Base-by-base conservation (phyloP, 2,888 invertebrate genomes). In the Penaeus monodon region DNA sequence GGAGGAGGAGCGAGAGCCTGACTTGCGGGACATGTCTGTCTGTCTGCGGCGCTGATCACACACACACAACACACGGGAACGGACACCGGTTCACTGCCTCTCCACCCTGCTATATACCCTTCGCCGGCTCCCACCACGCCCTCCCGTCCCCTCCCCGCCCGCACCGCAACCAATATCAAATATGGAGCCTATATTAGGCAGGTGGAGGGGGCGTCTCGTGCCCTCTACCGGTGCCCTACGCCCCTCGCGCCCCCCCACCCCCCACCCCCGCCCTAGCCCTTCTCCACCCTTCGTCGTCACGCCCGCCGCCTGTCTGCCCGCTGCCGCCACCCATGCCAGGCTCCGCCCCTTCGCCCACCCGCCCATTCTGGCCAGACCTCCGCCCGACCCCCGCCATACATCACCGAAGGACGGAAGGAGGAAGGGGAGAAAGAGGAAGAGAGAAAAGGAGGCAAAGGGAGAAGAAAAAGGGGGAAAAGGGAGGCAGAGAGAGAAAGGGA, bases 1-100 rank as follows among this genome's bases (percentile, higher is more conserved):
- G 64, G 87, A 87, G 73, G 87, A 87, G 27, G 87, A 87, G n/a
- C 87, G 83, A 29, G 87, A 87, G 44, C 87, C 87, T 57, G 87
- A 87, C 68, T 87, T 87, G 79, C 87, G 83, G 20, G 87, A 87
- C 87, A 87, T 87, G 83, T 44, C 70, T 81, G 24, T 27, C 44
- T 77, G 57, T 77, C 77, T 77, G 76, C 29, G 65, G 29, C 24
- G 64, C 49, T 77, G 24, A 44, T 77, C 22, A 33, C 44, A 20
- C 76, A 29, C 24, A 29, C n/a, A 38, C 29, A 24, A 20, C 17
- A 64, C 33, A 27, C 76, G n/a, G 63, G 77, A 64, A 29, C 64
- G 84, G 84, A 77, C 84, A 64, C 64, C 65, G 84, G 76, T 38
- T 22, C 76, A 44, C 65, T 64, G 65, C 76, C 38, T 24, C n/a